phyloP scores from a whole-genome alignment of 2,797 vertebrate species.

The Tragopan temminckii region DNA sequence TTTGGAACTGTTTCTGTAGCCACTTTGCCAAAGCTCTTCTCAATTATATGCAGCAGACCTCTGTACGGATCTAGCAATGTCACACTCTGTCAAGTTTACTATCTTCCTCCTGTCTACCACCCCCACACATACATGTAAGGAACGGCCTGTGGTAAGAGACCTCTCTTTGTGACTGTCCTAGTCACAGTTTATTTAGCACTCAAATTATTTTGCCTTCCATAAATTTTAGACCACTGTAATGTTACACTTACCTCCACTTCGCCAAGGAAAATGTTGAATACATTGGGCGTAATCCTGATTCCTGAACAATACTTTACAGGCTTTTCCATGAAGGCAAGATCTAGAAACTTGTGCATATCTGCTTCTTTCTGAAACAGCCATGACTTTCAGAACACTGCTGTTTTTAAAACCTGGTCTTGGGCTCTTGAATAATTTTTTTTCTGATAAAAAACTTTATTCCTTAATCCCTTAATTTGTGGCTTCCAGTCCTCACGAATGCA shows the following conservation, averaged over 20 bases:
- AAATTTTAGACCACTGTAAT: neutral
- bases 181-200: neutral
- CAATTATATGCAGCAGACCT: neutral
- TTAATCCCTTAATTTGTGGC: neutral
- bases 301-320: neutral
- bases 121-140: accelerated
- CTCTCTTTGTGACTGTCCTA: neutral
- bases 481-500: neutral
- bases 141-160: neutral
- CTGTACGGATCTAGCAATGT: neutral
- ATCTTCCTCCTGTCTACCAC: neutral
- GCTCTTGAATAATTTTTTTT: neutral
- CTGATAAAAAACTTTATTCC: neutral
- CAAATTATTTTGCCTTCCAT: neutral
- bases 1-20: neutral
- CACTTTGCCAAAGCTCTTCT: neutral
- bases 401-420: neutral
- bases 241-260: neutral
- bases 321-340: neutral
- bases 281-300: neutral
- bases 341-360: neutral
- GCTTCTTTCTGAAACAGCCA: neutral
- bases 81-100: neutral
- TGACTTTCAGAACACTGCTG: neutral
- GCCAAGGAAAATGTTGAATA: neutral